Conservation (phyloP, 2,113 vertebrate genomes). For the Cygnus atratus region DNA sequence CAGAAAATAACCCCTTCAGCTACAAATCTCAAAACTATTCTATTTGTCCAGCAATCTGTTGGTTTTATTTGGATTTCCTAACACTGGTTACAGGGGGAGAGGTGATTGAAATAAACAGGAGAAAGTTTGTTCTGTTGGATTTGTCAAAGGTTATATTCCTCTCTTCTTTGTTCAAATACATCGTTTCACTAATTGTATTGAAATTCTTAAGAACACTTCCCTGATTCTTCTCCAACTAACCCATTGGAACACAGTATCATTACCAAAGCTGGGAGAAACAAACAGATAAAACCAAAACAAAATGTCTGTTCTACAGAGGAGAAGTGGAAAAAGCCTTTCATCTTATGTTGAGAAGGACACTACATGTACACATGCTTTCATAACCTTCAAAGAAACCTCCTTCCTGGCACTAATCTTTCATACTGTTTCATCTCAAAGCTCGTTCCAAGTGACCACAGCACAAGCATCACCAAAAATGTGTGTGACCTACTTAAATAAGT, state of each 20-base stretch:
- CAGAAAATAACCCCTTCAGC: background rate
- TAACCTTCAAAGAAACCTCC: background rate
- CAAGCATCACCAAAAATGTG: background rate
- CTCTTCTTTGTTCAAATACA: background rate
- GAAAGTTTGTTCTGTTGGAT: background rate
- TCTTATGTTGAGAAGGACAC: background rate
- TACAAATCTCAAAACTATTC: background rate
- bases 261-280: background rate
- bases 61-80: background rate
- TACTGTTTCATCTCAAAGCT: background rate
- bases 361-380: background rate
- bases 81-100: background rate
- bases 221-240: background rate
- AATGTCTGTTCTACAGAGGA: background rate
- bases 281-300: background rate
- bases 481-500: background rate
- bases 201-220: background rate
- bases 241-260: background rate
- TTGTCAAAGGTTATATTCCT: background rate
- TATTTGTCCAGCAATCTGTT: background rate
- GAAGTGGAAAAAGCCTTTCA: background rate
- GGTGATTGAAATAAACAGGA: background rate
- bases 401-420: background rate
- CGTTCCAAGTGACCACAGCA: background rate
- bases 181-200: background rate